These are phyloP conservation scores for Dryococelus australis DNA, from an alignment of 2,888 invertebrate genomes.

Conservation along the genomic window DNA sequence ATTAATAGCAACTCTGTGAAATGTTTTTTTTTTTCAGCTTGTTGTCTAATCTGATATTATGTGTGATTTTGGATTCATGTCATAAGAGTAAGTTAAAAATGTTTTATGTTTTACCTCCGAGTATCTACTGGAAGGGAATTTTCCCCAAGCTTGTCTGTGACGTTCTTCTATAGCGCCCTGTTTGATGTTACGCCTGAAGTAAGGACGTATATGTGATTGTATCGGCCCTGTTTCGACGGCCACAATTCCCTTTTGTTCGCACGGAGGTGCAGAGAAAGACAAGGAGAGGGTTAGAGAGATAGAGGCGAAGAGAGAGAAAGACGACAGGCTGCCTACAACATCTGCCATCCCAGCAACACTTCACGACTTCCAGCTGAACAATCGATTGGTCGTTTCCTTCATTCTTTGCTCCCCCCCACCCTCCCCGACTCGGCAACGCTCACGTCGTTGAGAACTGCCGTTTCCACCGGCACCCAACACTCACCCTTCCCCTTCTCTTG, in stretches of 20 bases:
- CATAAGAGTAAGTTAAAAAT: too few species aligned
- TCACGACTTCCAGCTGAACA: conserved; percentile 16
- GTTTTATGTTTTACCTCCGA: not conserved
- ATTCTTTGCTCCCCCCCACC: not conserved
- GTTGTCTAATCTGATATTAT: too few species aligned
- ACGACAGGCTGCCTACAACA: not conserved
- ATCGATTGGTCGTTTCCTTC: conserved; percentile 16
- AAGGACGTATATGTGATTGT: not conserved
- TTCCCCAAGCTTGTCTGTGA: not conserved
- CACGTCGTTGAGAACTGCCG: not conserved
- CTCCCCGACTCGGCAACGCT: too few species aligned
- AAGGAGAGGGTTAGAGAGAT: not conserved
- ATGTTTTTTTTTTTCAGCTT: too few species aligned
- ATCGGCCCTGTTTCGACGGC: not conserved
- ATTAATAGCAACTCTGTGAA: too few species aligned
- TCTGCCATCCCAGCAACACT: conserved; percentile 11
- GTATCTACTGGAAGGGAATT: not conserved
- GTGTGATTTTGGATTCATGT: too few species aligned
- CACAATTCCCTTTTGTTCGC: conserved; percentile 16
- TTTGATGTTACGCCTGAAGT: not conserved
- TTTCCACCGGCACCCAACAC: not conserved
- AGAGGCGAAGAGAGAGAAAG: not conserved
- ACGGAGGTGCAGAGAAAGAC: not conserved
- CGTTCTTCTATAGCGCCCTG: not conserved
- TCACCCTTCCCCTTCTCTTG: not conserved